Conservation (phyloP, 2,797 vertebrate species). For the Pangasius macronema region DNA sequence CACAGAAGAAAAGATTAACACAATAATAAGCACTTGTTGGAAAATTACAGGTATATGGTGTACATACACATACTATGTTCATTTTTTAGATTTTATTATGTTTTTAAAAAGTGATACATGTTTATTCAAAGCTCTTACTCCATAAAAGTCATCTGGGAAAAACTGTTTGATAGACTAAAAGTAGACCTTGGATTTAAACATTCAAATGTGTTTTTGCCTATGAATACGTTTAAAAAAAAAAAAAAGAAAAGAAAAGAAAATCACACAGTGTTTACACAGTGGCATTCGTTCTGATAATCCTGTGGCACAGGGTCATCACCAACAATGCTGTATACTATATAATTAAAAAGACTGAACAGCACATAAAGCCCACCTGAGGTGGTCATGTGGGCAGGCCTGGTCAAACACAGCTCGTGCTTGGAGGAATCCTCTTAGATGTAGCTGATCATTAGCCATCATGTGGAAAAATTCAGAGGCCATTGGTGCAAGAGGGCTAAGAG, state of each 20-base stretch:
- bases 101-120: not conserved
- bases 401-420: slow-evolving; percentile 86
- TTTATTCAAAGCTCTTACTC: not conserved
- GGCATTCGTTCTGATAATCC: not conserved
- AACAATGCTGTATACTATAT: not conserved
- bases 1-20: not conserved
- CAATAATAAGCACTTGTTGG: not conserved
- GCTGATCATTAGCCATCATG: slow-evolving; percentile 77
- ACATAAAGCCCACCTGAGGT: slow-evolving; percentile 82
- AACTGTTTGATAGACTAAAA: not conserved
- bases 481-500: slow-evolving; percentile 84
- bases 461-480: slow-evolving; percentile 91
- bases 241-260: no score
- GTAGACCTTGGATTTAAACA: not conserved
- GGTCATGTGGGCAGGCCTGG: slow-evolving; percentile 93
- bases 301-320: not conserved
- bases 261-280: not conserved
- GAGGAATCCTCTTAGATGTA: slow-evolving; percentile 80
- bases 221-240: not conserved
- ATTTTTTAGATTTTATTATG: not conserved
- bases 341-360: not conserved
- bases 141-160: not conserved
- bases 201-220: not conserved
- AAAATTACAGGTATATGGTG: not conserved
- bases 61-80: not conserved